Percentiles rank a stretch among this genome's conserved stretches.
Conservation (phyloP, 2,888 invertebrate genomes). For the Heteropelma amictum region DNA sequence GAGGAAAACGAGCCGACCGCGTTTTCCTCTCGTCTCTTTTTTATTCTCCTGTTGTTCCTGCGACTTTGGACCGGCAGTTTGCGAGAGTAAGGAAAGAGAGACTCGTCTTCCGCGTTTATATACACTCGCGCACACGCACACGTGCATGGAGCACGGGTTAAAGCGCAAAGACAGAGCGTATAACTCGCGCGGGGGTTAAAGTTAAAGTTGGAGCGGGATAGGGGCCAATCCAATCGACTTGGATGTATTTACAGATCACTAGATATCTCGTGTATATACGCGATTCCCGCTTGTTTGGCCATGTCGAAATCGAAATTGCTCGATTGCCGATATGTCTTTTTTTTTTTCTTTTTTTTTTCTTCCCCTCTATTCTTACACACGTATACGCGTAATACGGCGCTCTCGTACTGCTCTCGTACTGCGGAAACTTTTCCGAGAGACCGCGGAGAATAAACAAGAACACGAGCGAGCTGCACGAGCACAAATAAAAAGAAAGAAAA, state of each 20-base stretch:
- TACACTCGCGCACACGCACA: too few relatives aligned
- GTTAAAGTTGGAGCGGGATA: constrained; percentile 62
- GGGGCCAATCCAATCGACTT: constrained; percentile 68
- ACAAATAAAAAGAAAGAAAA: constrained; percentile 5
- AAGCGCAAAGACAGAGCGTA: constrained; percentile 34
- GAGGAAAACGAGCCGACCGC: constrained; percentile 47
- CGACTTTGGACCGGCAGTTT: constrained; percentile 56
- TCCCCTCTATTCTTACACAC: not conserved
- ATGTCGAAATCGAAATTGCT: constrained; percentile 71
- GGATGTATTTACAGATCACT: constrained; percentile 73
- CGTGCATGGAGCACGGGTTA: too few relatives aligned
- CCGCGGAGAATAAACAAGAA: constrained; percentile 39
- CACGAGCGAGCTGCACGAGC: too few relatives aligned
- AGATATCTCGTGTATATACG: constrained; percentile 63
- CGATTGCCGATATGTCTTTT: constrained; percentile 50
- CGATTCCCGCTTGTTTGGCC: constrained; percentile 62
- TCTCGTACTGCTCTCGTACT: constrained; percentile 41
- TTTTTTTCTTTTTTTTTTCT: not conserved
- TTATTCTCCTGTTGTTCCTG: constrained; percentile 11
- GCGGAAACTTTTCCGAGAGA: constrained; percentile 35
- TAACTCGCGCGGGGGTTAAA: constrained; percentile 57
- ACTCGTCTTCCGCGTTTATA: too few relatives aligned
- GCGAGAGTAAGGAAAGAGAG: constrained; percentile 66
- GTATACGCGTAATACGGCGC: not conserved
- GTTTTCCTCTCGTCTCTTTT: constrained; percentile 57